Percentiles rank a stretch among this genome's conserved stretches.
These are phyloP conservation scores for Oncopodura yosiiana DNA, from an alignment of 1,140 invertebrate genomes.

Conservation along the genomic window DNA sequence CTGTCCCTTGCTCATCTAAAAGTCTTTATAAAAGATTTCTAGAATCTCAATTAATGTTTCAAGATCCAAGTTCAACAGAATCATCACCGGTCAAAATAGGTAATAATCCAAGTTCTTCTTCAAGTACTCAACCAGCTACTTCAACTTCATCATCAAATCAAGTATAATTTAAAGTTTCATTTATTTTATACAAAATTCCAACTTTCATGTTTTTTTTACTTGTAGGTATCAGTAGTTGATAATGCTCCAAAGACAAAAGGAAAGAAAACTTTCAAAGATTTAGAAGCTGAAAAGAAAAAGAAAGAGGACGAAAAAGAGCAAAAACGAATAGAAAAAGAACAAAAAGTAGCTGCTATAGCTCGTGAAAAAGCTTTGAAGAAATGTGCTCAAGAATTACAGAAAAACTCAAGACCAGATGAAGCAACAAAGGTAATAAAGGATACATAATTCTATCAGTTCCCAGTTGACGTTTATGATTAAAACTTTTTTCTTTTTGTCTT, in stretches of 20 bases:
- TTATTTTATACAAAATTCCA: too few species aligned
- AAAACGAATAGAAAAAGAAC: background rate
- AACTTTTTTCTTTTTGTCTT: background rate
- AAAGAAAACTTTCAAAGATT: background rate
- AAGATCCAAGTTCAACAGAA: too few species aligned
- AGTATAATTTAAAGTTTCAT: too few species aligned
- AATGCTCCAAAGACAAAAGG: background rate
- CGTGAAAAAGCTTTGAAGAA: slow-evolving; percentile 25
- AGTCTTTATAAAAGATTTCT: too few species aligned
- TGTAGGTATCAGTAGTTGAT: background rate
- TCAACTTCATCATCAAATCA: too few species aligned
- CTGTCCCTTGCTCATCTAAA: slow-evolving; percentile 55
- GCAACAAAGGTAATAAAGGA: slow-evolving; percentile 21
- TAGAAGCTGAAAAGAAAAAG: slow-evolving; percentile 9
- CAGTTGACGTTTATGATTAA: background rate
- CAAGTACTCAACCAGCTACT: too few species aligned
- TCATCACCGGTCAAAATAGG: background rate
- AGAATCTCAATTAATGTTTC: too few species aligned
- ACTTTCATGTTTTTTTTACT: background rate
- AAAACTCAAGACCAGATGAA: slow-evolving; percentile 25
- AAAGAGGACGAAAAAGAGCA: slow-evolving; percentile 6
- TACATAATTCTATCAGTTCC: background rate
- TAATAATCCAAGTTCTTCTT: background rate
- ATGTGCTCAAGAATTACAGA: slow-evolving; percentile 8
- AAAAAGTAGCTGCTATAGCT: slow-evolving; percentile 5